Conservation (phyloP, 2,113 vertebrate species). For the Hyla sarda region DNA sequence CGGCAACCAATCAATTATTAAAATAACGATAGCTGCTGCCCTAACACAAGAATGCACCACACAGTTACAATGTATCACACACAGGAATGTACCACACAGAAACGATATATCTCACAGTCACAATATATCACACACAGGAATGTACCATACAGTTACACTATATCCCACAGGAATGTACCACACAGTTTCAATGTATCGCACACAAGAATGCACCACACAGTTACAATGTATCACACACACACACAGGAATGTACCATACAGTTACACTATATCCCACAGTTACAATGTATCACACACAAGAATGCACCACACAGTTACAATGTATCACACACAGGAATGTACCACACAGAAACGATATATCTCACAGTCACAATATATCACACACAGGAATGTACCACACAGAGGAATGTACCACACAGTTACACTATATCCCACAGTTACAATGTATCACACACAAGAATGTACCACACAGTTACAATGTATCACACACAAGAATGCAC, state of each 20-base stretch:
- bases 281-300: too few relatives aligned
- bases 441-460: not conserved
- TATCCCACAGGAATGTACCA: not conserved
- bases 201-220: not conserved
- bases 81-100: too few relatives aligned
- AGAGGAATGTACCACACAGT: too few relatives aligned
- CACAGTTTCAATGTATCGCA: not conserved
- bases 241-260: too few relatives aligned
- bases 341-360: not conserved
- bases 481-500: not conserved
- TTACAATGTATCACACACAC: too few relatives aligned
- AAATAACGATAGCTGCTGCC: too few relatives aligned
- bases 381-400: not conserved
- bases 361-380: not conserved
- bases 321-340: not conserved
- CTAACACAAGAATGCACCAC: too few relatives aligned
- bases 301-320: not conserved
- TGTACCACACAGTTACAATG: not conserved
- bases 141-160: not conserved
- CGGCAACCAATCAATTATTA: too few relatives aligned
- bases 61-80: too few relatives aligned
- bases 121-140: not conserved
- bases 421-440: too few relatives aligned
- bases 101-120: not conserved
- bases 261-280: too few relatives aligned